Conservation (phyloP, 2,888 invertebrate genomes). For the Stegophylla sp. region DNA sequence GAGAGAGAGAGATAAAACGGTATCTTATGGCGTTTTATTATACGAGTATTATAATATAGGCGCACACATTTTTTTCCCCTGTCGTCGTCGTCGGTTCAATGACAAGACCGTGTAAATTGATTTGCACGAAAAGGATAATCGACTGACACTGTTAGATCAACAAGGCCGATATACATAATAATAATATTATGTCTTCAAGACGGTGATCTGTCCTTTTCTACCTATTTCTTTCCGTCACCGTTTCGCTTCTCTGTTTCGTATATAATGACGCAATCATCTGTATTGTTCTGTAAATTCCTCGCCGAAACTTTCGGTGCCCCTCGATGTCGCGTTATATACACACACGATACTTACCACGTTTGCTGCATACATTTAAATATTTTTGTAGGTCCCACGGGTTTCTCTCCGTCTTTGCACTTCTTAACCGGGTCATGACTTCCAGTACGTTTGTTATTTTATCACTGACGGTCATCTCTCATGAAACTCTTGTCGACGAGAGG, state of each 20-base stretch:
- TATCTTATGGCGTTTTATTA: not conserved
- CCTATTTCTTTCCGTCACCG: not conserved
- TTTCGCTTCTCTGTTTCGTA: not conserved
- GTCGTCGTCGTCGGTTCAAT: conserved; percentile 1
- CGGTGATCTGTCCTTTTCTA: conserved; percentile 12
- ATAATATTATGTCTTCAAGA: not conserved
- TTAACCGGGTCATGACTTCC: conserved; percentile 40
- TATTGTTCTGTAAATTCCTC: not conserved
- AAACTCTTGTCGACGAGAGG: conserved; percentile 21
- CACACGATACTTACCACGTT: not conserved
- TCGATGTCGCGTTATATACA: not conserved
- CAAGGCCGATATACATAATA: conserved; percentile 31
- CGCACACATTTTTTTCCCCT: not conserved
- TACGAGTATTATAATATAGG: no score
- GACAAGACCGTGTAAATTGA: conserved; percentile 46
- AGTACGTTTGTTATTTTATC: conserved; percentile 9
- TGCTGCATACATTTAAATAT: not conserved
- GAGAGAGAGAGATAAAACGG: no score
- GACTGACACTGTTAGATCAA: conserved; percentile 38
- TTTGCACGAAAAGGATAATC: conserved; percentile 49
- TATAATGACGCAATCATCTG: not conserved
- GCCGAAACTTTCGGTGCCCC: conserved; percentile 18
- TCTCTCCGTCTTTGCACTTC: not conserved
- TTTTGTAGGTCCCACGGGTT: conserved; percentile 18
- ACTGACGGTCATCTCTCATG: conserved; percentile 33